Evolutionary conservation across 2,888 invertebrate species (phyloP), one percentile per base, ranked within the genome.

Genomic region (Drosophila melanocephala): DNA sequence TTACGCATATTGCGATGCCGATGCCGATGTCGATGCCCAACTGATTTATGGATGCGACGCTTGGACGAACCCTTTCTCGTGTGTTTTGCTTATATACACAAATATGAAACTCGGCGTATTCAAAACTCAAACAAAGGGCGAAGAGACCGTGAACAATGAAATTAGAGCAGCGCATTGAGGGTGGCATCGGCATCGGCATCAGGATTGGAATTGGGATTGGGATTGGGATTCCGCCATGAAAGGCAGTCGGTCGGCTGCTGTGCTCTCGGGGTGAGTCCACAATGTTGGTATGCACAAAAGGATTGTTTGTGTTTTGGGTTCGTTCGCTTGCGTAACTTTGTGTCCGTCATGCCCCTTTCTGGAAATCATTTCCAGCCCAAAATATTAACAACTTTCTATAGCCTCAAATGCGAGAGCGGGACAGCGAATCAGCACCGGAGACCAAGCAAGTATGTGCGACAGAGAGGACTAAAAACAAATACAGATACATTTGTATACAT

Each of bases 71-170:
- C 83, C 81, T 81, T 81, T 81, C 66, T 35, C 47, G 47, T 47
- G 63, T 62, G 79, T 39, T 50, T 58, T 53, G 50, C 67, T 47
- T 68, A 55, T 37, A 55, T 33, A 47, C 59, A 52, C 73, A 71
- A 82, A 77, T 77, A 72, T 71, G 66, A 35, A 68, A 68, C 55
- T 73, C 79, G 63, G 75, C 75, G 68, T 82, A 86, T 88, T 88
- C 87, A 88, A 82, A 86, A 88, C 68, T 71, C 74, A 86, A 81
- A 89, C 84, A 89, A 89, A 70, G 75, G 47, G 50, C 77, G 22
- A 77, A 81, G 81, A 81, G 84, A 88, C 84, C 87, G 86, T 88
- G 90, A 81, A 88, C 88, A 89, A 88, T 88, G 87, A 88, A 88
- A 88, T 89, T 88, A 88, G 90, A 88, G 90, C 87, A 89, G 59